Evolutionary conservation across 2,113 vertebrate genomes (phyloP).

Genomic region (Nanger granti): DNA sequence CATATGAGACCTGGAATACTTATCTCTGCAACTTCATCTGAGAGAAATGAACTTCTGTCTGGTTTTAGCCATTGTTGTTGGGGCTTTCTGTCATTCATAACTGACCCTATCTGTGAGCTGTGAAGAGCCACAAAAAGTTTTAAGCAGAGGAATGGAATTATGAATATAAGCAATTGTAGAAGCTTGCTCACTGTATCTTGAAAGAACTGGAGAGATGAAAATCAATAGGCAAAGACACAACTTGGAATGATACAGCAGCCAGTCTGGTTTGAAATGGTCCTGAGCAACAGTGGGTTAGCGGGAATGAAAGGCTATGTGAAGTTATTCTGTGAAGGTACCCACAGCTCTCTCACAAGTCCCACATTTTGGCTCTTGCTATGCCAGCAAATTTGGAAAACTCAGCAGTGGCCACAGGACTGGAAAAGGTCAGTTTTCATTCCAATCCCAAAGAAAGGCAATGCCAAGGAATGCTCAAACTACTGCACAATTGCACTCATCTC

Average conservation of each 20-base stretch:
- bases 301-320: neutral
- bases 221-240: neutral
- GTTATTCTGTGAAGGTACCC: neutral
- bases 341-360: neutral
- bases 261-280: neutral
- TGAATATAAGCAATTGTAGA: neutral
- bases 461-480: no score
- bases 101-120: neutral
- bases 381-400: no score
- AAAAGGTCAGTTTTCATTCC: no score
- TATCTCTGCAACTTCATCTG: neutral
- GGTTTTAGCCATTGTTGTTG: neutral
- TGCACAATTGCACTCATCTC: no score
- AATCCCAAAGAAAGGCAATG: no score
- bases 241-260: neutral
- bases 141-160: neutral
- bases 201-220: neutral
- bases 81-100: neutral
- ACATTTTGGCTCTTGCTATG: no score
- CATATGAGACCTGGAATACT: neutral
- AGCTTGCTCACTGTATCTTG: neutral
- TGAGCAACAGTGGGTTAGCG: neutral
- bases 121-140: neutral
- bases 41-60: neutral
- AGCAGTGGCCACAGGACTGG: no score